phyloP scores from a whole-genome alignment of 2,888 invertebrate species.

The Alentia gelatinosa region DNA sequence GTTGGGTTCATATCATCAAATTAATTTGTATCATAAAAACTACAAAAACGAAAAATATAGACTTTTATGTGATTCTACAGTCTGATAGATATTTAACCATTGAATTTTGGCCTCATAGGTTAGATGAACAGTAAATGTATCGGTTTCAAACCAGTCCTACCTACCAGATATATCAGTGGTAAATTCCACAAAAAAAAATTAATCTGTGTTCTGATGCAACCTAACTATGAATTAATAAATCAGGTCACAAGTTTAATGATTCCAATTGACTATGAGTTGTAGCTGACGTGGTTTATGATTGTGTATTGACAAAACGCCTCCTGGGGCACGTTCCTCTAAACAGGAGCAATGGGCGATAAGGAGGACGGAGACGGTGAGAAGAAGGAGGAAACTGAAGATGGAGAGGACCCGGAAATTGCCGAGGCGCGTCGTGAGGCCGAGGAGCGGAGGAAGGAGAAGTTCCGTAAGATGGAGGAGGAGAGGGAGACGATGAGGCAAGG shows the following conservation, averaged over 20 bases:
- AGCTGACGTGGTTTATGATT: background rate
- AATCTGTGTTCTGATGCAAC: too few species aligned
- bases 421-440: conserved; percentile 99
- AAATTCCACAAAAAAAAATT: too few species aligned
- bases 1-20: too few species aligned
- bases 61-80: too few species aligned
- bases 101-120: too few species aligned
- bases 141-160: too few species aligned
- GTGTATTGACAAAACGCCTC: background rate
- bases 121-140: too few species aligned
- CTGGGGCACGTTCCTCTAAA: background rate
- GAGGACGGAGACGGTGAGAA: conserved; percentile 74
- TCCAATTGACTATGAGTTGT: background rate
- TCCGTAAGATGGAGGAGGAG: conserved; percentile 99
- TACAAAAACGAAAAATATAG: too few species aligned
- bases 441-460: conserved; percentile 99
- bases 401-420: conserved; percentile 97
- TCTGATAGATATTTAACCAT: too few species aligned
- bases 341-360: conserved; percentile 83
- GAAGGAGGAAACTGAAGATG: conserved; percentile 84
- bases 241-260: background rate
- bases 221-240: too few species aligned
- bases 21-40: too few species aligned
- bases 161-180: too few species aligned
- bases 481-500: conserved; percentile 99